These are phyloP conservation scores for Clytia hemisphaerica DNA, from an alignment of 30 jellyfish, hydroid and myxozoan species.

Conservation along the genomic window DNA sequence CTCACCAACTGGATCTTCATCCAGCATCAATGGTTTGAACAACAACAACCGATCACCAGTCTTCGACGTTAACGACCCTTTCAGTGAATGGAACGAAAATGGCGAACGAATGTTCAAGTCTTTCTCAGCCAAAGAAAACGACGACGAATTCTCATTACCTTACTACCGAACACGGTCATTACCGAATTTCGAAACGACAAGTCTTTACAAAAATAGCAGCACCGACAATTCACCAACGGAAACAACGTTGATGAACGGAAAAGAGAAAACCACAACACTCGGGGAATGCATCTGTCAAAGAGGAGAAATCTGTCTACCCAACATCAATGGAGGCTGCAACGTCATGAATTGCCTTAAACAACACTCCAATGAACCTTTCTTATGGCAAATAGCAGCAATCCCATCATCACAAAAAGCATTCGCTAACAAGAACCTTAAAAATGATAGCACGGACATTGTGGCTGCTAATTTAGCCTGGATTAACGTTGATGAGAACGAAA, in stretches of 20 bases:
- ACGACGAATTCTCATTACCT: conserved; percentile 6
- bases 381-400: conserved; percentile 22
- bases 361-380: conserved; percentile 23
- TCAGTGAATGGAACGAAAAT: background rate
- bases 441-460: too few relatives aligned
- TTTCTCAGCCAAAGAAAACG: conserved; percentile 7
- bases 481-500: conserved; percentile 27
- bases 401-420: conserved; percentile 1
- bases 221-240: background rate
- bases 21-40: conserved; percentile 17
- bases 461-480: conserved; percentile 5
- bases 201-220: too few relatives aligned
- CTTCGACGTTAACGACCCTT: too few relatives aligned
- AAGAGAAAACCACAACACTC: too few relatives aligned
- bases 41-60: too few relatives aligned
- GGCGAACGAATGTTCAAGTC: conserved; percentile 1
- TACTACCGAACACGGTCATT: conserved; percentile 17
- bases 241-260: background rate
- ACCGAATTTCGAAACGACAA: conserved; percentile 1
- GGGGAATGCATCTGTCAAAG: conserved; percentile 24
- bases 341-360: background rate
- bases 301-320: background rate
- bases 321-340: background rate
- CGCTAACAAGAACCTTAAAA: conserved; percentile 12
- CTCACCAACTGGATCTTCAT: conserved; percentile 28